Evolutionary conservation across 2,113 vertebrate species (phyloP).

Genomic region (Cyprinus carpio): DNA sequence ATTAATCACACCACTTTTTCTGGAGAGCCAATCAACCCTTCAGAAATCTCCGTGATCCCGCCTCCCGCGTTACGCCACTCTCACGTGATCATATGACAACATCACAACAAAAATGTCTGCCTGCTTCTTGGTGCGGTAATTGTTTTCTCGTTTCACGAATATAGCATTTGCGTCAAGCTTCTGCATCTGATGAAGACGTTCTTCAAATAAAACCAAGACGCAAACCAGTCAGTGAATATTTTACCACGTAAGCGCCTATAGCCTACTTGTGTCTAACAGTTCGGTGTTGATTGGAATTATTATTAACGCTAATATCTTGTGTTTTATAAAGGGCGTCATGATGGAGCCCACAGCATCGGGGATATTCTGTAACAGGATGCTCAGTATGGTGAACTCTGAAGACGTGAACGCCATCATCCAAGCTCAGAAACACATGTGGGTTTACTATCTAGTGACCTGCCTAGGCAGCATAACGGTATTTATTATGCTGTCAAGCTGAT

Average conservation of each 20-base stretch:
- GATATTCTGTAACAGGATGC: slow-evolving; percentile 90
- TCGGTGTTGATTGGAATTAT: neutral
- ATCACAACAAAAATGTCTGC: slow-evolving; percentile 42
- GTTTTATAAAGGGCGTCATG: slow-evolving; percentile 51
- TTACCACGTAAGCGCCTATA: neutral
- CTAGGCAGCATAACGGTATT: neutral
- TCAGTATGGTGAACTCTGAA: slow-evolving; percentile 96
- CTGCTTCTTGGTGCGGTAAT: neutral
- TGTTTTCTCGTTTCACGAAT: neutral
- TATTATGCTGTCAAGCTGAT: neutral
- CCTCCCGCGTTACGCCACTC: neutral
- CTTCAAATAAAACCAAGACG: neutral
- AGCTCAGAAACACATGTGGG: slow-evolving; percentile 98
- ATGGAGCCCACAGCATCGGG: slow-evolving; percentile 89
- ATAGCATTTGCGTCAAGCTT: neutral
- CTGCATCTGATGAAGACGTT: neutral
- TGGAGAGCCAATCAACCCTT: slow-evolving; percentile 13
- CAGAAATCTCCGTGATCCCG: neutral
- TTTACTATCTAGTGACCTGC: slow-evolving; percentile 13
- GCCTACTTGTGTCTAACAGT: neutral
- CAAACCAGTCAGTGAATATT: neutral
- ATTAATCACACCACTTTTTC: neutral
- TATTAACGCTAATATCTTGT: neutral
- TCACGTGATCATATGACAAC: slow-evolving; percentile 19
- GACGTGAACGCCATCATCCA: slow-evolving; percentile 96